Conservation (phyloP, 2,113 vertebrate species). For the Thamnaconus septentrionalis region DNA sequence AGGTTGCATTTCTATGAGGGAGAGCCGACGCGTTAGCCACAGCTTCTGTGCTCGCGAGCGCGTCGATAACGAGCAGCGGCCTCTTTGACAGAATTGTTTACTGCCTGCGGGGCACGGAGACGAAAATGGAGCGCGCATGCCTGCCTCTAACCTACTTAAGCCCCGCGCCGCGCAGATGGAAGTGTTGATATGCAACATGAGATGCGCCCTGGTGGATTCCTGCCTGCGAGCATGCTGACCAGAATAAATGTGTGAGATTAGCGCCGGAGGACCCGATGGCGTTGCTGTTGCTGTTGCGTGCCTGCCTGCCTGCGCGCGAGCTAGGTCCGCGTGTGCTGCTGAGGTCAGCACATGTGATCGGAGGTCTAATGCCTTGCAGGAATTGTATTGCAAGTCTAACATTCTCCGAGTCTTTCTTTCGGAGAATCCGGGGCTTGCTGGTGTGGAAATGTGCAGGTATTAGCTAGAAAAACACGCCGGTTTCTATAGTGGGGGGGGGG, state of each 20-base stretch:
- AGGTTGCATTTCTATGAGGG: conserved; percentile 24
- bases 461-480: conserved; percentile 16
- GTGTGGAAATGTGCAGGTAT: conserved; percentile 13
- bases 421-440: not conserved
- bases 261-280: conserved; percentile 41
- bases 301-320: conserved; percentile 15
- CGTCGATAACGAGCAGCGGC: conserved; percentile 68
- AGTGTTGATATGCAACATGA: conserved; percentile 74
- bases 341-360: conserved; percentile 34
- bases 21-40: conserved; percentile 27
- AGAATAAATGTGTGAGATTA: conserved; percentile 68
- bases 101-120: conserved; percentile 62
- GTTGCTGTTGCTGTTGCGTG: conserved; percentile 12
- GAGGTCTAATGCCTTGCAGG: conserved; percentile 13
- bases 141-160: conserved; percentile 70
- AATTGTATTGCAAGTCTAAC: conserved; percentile 5
- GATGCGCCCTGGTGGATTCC: conserved; percentile 66
- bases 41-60: conserved; percentile 46
- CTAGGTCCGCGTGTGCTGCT: conserved; percentile 20
- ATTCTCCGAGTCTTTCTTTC: conserved; percentile 18
- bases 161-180: conserved; percentile 65
- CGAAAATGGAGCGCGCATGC: conserved; percentile 60
- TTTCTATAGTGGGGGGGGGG: not conserved
- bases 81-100: conserved; percentile 69
- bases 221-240: conserved; percentile 60